phyloP scores from a whole-genome alignment of 2,888 invertebrate species.

The Blastobasis adustella region DNA sequence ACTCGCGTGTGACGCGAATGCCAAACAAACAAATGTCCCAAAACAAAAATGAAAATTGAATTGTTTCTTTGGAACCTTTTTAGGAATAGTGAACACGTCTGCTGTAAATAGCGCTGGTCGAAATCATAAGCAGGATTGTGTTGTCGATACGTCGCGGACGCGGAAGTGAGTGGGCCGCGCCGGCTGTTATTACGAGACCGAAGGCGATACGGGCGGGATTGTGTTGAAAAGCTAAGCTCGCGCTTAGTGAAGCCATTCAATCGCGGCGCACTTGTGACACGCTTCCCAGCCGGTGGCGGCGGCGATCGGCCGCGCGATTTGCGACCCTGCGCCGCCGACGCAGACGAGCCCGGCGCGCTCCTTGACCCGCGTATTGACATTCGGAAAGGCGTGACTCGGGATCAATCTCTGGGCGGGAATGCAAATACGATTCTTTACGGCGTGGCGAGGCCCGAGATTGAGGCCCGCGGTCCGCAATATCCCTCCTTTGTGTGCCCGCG shows the following conservation, averaged over 20 bases:
- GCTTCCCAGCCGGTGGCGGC: too few species aligned
- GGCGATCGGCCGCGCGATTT: not conserved
- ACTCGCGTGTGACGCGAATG: slow-evolving; percentile 24
- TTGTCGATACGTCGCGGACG: too few species aligned
- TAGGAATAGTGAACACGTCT: too few species aligned
- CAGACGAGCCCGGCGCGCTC: slow-evolving; percentile 1
- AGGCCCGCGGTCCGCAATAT: slow-evolving; percentile 43
- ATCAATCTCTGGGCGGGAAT: slow-evolving; percentile 53
- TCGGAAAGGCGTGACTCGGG: slow-evolving; percentile 41
- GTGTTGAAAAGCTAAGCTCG: too few species aligned
- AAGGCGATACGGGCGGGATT: too few species aligned
- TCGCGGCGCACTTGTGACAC: too few species aligned
- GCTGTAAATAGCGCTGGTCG: too few species aligned
- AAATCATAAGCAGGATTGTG: too few species aligned
- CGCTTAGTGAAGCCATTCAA: too few species aligned
- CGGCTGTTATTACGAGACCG: too few species aligned
- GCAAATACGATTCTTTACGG: slow-evolving; percentile 61
- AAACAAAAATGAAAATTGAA: slow-evolving; percentile 22
- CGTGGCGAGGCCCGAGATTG: slow-evolving; percentile 46
- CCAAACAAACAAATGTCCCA: slow-evolving; percentile 15
- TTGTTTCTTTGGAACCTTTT: slow-evolving; percentile 13
- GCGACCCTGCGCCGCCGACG: not conserved
- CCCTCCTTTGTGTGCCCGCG: slow-evolving; percentile 48
- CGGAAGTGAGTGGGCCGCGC: too few species aligned
- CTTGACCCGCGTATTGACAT: slow-evolving; percentile 52